Conservation (phyloP, 2,797 vertebrate genomes). For the Sphenopsis melanotis region DNA sequence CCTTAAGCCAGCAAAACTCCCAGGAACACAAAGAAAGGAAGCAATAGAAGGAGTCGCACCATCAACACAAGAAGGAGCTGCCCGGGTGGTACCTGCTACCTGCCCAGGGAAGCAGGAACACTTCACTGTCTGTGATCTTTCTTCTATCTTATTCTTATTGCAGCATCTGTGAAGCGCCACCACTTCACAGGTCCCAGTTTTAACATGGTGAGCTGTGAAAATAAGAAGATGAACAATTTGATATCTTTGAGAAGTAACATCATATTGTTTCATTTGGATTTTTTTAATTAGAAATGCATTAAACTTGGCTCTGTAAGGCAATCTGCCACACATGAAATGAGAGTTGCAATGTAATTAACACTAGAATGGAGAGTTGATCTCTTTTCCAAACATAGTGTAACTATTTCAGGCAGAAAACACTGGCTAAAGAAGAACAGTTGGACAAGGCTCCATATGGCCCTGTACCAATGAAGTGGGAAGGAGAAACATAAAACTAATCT, state of each 20-base stretch:
- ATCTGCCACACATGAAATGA: neutral
- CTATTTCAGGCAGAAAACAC: slow-evolving; percentile 27
- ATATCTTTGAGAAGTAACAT: neutral
- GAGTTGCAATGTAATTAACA: neutral
- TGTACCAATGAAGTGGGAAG: neutral
- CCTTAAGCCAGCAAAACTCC: neutral
- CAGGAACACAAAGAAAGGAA: neutral
- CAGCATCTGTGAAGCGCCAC: slow-evolving; percentile 97
- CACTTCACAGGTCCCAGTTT: slow-evolving; percentile 95
- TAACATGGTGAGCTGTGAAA: slow-evolving; percentile 85
- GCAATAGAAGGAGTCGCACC: slow-evolving; percentile 77
- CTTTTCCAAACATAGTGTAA: slow-evolving; percentile 13
- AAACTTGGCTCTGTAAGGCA: slow-evolving; percentile 7
- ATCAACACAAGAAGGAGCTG: slow-evolving; percentile 95
- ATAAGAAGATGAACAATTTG: slow-evolving; percentile 29
- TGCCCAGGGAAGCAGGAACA: slow-evolving; percentile 98
- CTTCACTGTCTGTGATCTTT: slow-evolving; percentile 96
- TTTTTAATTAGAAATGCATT: slow-evolving; percentile 35
- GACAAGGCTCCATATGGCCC: neutral
- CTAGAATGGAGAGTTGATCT: slow-evolving; percentile 27
- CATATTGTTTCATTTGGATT: neutral
- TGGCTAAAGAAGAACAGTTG: slow-evolving; percentile 10
- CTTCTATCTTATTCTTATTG: slow-evolving; percentile 99
- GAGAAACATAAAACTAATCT: neutral
- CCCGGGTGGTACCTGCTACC: slow-evolving; percentile 95